phyloP scores from a whole-genome alignment of 35 echinoderm and acorn worm genomes.

The Lytechinus pictus region DNA sequence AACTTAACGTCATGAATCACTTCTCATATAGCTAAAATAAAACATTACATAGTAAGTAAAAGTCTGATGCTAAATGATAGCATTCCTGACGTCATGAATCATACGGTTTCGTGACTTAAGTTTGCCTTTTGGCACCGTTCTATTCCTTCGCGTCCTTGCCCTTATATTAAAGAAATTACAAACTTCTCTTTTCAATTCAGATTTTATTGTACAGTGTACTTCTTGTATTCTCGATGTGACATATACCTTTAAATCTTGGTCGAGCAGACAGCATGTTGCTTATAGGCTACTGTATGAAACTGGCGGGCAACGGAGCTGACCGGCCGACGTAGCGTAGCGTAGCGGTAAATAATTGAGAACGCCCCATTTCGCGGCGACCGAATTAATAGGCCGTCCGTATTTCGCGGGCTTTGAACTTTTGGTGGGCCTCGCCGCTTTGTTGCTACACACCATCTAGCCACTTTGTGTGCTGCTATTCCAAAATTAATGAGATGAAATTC shows the following conservation, averaged over 20 bases:
- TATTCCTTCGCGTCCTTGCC: background rate
- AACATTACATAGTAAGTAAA: too few species aligned
- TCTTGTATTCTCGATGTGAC: background rate
- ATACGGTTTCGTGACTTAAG: too few species aligned
- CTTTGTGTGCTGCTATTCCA: background rate
- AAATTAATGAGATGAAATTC: slow-evolving; percentile 20
- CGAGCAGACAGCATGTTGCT: background rate
- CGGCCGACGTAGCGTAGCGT: background rate
- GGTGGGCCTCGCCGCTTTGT: background rate
- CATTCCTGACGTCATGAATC: too few species aligned
- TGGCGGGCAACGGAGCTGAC: background rate
- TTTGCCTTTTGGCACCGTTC: too few species aligned
- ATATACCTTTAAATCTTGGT: background rate
- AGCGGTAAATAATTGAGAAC: background rate
- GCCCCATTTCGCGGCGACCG: background rate
- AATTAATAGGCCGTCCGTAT: slow-evolving; percentile 11
- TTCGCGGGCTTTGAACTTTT: background rate
- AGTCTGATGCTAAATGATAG: too few species aligned
- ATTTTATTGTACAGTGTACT: background rate
- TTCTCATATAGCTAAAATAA: too few species aligned
- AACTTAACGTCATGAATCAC: too few species aligned
- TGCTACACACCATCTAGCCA: background rate
- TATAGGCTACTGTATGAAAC: background rate
- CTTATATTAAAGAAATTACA: too few species aligned
- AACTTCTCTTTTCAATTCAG: too few species aligned